Evolutionary conservation across 2,888 invertebrate genomes (phyloP).

Genomic region (Drosophila prostipennis): DNA sequence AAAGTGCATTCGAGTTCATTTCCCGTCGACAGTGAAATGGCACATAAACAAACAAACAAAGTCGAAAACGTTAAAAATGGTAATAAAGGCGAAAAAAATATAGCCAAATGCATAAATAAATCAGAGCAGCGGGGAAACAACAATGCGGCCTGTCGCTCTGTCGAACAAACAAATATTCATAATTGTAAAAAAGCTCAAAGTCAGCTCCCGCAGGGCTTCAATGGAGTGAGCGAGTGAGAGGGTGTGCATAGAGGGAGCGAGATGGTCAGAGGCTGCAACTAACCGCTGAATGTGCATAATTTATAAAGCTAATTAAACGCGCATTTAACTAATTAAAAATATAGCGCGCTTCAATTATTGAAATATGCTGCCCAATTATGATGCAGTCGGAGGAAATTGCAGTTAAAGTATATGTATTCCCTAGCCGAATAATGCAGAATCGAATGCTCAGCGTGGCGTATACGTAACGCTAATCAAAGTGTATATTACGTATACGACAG

Average conservation of each 20-base stretch:
- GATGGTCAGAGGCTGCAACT: slow-evolving; percentile 48
- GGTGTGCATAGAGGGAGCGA: background rate
- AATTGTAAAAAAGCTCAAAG: slow-evolving; percentile 51
- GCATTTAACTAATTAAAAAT: slow-evolving; percentile 79
- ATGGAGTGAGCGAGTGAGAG: background rate
- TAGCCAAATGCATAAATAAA: slow-evolving; percentile 66
- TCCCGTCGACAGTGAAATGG: slow-evolving; percentile 71
- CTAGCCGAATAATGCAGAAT: slow-evolving; percentile 20
- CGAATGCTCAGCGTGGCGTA: slow-evolving; percentile 57
- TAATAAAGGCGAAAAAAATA: slow-evolving; percentile 37
- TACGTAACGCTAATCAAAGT: slow-evolving; percentile 69
- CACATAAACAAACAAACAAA: slow-evolving; percentile 50
- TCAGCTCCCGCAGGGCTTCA: slow-evolving; percentile 15
- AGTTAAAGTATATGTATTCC: slow-evolving; percentile 54
- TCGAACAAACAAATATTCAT: slow-evolving; percentile 63
- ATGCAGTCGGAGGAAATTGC: slow-evolving; percentile 61
- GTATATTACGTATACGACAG: slow-evolving; percentile 69
- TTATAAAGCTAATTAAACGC: slow-evolving; percentile 80
- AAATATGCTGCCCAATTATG: slow-evolving; percentile 75
- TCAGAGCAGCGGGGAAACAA: slow-evolving; percentile 59
- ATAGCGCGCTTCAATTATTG: slow-evolving; percentile 76
- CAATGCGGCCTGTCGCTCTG: slow-evolving; percentile 29
- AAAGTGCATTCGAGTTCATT: slow-evolving; percentile 72
- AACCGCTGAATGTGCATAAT: slow-evolving; percentile 79
- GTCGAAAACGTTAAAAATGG: slow-evolving; percentile 17